Percentiles rank a stretch among this genome's conserved stretches.
Evolutionary conservation across 2,888 invertebrate genomes (phyloP).

Genomic region (Smittia aterrima): DNA sequence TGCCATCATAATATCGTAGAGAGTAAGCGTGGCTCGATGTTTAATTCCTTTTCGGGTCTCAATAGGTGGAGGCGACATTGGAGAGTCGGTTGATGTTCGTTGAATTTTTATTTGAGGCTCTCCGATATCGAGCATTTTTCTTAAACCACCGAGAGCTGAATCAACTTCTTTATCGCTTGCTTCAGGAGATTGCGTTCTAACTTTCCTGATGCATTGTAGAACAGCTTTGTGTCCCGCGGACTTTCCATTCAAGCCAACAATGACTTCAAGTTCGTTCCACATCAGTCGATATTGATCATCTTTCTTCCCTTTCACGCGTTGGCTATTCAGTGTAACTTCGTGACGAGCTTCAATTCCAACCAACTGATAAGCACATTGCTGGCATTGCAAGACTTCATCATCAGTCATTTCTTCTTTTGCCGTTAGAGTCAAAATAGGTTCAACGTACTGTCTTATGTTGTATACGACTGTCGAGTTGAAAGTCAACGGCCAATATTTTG

Average conservation of each 20-base stretch:
- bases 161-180: conserved; percentile 60
- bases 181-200: conserved; percentile 63
- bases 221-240: conserved; percentile 76
- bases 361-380: conserved; percentile 77
- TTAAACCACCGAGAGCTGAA: conserved; percentile 59
- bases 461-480: conserved; percentile 86
- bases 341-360: conserved; percentile 79
- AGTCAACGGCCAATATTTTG: conserved; percentile 86
- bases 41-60: conserved; percentile 41
- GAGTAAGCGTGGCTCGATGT: not conserved
- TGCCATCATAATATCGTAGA: conserved; percentile 58
- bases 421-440: conserved; percentile 75
- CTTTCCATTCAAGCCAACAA: conserved; percentile 74
- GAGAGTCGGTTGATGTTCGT: conserved; percentile 80
- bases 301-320: conserved; percentile 52
- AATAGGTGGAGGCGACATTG: conserved; percentile 74
- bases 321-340: conserved; percentile 68
- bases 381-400: conserved; percentile 84
- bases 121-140: conserved; percentile 47
- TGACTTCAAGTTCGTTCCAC: conserved; percentile 84
- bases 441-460: conserved; percentile 78
- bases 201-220: conserved; percentile 70
- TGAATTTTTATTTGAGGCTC: conserved; percentile 56
- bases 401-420: conserved; percentile 78
- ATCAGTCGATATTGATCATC: conserved; percentile 90